phyloP scores from a whole-genome alignment of 2,797 vertebrate species.

The Chrosomus eos region DNA sequence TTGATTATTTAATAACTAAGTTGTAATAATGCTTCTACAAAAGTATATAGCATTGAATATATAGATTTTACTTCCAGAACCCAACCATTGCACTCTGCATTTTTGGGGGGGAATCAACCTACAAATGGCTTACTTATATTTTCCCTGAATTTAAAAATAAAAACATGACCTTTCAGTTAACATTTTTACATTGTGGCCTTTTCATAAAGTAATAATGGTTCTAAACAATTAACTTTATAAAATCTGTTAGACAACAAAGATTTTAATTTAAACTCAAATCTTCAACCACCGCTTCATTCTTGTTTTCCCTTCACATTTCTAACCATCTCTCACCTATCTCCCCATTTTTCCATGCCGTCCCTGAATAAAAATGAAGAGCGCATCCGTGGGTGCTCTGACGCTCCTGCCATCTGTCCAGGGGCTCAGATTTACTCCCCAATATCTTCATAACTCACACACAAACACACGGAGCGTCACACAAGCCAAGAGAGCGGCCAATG shows the following conservation, averaged over 20 bases:
- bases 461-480: slow-evolving; percentile 71
- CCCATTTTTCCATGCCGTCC: slow-evolving; percentile 54
- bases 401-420: slow-evolving; percentile 84
- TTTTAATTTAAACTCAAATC: background rate
- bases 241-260: background rate
- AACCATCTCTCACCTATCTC: slow-evolving; percentile 24
- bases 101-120: background rate
- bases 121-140: background rate
- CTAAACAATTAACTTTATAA: background rate
- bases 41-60: no score
- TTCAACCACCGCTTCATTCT: background rate
- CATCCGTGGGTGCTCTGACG: slow-evolving; percentile 76
- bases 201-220: background rate
- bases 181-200: background rate
- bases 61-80: background rate
- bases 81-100: background rate
- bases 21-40: background rate
- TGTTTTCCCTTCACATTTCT: slow-evolving; percentile 23
- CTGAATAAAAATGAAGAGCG: slow-evolving; percentile 80
- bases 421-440: slow-evolving; percentile 83
- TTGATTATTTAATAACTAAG: background rate
- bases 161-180: background rate
- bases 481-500: slow-evolving; percentile 80
- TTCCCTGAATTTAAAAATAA: background rate
- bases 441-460: slow-evolving; percentile 83